A percentile compares a stretch with the other conserved stretches of the same genome.
phyloP scores from a whole-genome alignment of 1,140 invertebrate genomes.

The Drosophila lowei region DNA sequence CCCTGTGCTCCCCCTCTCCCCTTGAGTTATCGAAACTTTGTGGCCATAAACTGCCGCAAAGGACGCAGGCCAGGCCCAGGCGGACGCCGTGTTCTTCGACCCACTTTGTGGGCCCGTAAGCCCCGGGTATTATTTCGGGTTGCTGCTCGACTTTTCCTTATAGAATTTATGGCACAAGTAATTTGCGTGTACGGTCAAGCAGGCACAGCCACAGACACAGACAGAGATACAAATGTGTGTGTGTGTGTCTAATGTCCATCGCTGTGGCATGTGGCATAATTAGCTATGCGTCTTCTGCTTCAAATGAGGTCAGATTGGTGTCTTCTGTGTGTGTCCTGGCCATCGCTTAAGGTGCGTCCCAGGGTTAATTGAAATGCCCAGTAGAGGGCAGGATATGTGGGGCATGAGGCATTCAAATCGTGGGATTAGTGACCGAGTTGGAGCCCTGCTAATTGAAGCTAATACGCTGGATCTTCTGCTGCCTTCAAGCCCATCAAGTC shows the following conservation, averaged over 20 bases:
- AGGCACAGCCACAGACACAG: constrained; percentile 33
- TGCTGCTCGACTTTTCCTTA: constrained; percentile 62
- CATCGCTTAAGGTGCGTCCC: constrained; percentile 72
- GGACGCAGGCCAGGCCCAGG: constrained; percentile 36
- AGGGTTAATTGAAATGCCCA: constrained; percentile 78
- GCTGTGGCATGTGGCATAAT: constrained; percentile 74
- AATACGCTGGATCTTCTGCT: constrained; percentile 58
- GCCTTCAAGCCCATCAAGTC: constrained; percentile 1
- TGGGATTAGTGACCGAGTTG: constrained; percentile 45
- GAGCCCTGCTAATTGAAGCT: constrained; percentile 63
- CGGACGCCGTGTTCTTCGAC: constrained; percentile 51
- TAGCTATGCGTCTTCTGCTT: constrained; percentile 71
- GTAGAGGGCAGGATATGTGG: constrained; percentile 24
- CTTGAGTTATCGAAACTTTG: constrained; percentile 53
- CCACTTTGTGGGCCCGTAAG: constrained; percentile 67
- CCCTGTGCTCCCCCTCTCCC: neutral
- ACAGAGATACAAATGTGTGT: constrained; percentile 21
- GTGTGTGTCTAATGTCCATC: constrained; percentile 48
- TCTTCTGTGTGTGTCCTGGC: too few relatives aligned
- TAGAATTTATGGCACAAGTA: constrained; percentile 80
- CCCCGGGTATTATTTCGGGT: constrained; percentile 62
- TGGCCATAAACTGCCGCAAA: constrained; percentile 62
- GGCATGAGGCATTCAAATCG: constrained; percentile 9
- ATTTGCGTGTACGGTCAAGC: constrained; percentile 81
- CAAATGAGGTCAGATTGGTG: constrained; percentile 58